Conservation (phyloP, 2,797 vertebrate species). For the Avahi laniger region DNA sequence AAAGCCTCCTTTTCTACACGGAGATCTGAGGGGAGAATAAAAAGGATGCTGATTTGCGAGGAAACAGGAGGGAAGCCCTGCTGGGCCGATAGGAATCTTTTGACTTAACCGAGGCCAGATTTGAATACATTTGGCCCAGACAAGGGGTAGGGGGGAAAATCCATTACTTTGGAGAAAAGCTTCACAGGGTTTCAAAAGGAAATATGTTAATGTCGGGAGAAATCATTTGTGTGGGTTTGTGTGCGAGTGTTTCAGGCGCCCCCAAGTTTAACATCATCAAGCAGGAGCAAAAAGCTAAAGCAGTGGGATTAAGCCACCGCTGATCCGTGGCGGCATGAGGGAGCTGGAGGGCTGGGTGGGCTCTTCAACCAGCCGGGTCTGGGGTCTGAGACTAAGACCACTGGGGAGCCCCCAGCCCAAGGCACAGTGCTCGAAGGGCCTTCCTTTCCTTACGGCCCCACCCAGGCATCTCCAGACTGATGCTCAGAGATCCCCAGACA, state of each 20-base stretch:
- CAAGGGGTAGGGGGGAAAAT: constrained; percentile 77
- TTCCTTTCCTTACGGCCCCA: background rate
- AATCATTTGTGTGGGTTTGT: constrained; percentile 74
- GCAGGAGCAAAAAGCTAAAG: constrained; percentile 79
- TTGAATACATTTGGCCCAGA: constrained; percentile 88
- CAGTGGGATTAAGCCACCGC: background rate
- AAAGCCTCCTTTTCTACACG: constrained; percentile 84
- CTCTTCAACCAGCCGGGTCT: background rate
- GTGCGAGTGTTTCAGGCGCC: constrained; percentile 20
- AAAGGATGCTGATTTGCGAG: constrained; percentile 88
- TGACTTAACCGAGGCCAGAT: constrained; percentile 86
- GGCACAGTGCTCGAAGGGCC: background rate
- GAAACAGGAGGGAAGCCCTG: constrained; percentile 88
- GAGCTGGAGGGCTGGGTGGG: background rate
- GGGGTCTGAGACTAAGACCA: background rate
- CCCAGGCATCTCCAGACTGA: background rate
- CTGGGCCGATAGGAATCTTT: constrained; percentile 88
- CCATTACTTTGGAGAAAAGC: constrained; percentile 88
- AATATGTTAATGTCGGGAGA: constrained; percentile 85
- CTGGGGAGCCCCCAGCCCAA: accelerated
- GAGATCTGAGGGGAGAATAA: constrained; percentile 87
- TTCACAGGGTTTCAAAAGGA: constrained; percentile 86
- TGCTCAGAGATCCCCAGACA: background rate
- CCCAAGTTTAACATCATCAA: constrained; percentile 55
- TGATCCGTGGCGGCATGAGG: background rate